A percentile compares a stretch with the other conserved stretches of the same genome.
Conservation (phyloP, 2,888 invertebrate genomes). For the Habroteleia sp. region DNA sequence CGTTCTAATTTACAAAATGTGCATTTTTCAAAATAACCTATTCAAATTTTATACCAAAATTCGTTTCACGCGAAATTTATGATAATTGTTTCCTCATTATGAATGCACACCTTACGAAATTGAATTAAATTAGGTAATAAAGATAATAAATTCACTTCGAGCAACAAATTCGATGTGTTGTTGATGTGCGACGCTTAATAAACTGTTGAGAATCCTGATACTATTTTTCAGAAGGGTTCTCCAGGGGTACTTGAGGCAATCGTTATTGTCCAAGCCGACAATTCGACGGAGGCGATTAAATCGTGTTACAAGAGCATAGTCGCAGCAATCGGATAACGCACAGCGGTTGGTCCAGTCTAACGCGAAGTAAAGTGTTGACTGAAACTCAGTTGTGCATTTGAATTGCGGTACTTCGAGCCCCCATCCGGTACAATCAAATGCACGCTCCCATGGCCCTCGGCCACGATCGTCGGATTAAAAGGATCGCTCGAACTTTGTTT, state of each 20-base stretch:
- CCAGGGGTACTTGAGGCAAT: constrained; percentile 51
- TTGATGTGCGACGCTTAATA: constrained; percentile 30
- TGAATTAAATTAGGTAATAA: constrained; percentile 32
- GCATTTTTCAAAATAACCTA: not conserved
- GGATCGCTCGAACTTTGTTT: constrained; percentile 65
- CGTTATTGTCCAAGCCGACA: constrained; percentile 58
- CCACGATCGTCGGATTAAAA: constrained; percentile 64
- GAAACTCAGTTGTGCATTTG: constrained; percentile 74
- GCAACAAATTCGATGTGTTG: constrained; percentile 18
- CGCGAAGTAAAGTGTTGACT: constrained; percentile 63
- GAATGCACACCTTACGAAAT: constrained; percentile 3
- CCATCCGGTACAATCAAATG: constrained; percentile 68
- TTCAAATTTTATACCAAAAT: too few relatives aligned
- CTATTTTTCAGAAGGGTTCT: constrained; percentile 57
- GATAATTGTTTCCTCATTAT: constrained; percentile 30
- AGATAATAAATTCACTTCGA: constrained; percentile 32
- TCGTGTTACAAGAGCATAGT: constrained; percentile 56
- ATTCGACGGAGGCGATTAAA: constrained; percentile 61
- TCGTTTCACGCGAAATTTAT: constrained; percentile 18
- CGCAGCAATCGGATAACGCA: constrained; percentile 64
- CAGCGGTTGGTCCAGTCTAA: constrained; percentile 64
- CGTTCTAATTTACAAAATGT: too few relatives aligned
- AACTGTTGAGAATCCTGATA: constrained; percentile 55
- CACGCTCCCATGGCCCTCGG: constrained; percentile 61
- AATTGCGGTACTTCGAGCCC: constrained; percentile 68